Conservation (phyloP, 2,888 invertebrate genomes). For the Drosophila mimica region DNA sequence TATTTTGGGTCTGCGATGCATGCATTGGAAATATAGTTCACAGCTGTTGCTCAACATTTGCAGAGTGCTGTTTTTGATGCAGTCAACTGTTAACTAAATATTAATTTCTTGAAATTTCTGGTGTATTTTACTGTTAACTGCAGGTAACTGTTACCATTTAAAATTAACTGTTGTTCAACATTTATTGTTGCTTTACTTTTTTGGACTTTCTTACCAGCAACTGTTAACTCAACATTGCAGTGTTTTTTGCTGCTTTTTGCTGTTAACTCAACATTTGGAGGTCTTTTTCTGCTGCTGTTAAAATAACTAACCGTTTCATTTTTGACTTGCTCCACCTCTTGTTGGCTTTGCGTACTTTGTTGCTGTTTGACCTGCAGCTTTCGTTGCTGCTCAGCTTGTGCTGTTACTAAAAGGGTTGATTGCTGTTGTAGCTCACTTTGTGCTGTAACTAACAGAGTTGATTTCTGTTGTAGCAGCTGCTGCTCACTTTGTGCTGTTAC, state of each 20-base stretch:
- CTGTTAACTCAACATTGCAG: background rate
- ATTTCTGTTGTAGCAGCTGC: conserved; percentile 6
- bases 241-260: background rate
- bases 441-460: background rate
- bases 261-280: background rate
- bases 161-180: background rate
- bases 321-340: conserved; percentile 1
- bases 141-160: no score
- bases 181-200: background rate
- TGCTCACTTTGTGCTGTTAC: conserved; percentile 6
- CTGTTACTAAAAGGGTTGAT: background rate
- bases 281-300: background rate
- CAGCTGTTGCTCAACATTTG: background rate
- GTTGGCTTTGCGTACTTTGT: conserved; percentile 22
- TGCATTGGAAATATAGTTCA: background rate
- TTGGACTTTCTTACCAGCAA: background rate
- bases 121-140: background rate
- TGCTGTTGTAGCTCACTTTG: conserved; percentile 14
- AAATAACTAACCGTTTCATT: background rate
- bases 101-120: background rate
- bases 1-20: background rate
- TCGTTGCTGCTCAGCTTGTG: background rate
- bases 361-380: background rate
- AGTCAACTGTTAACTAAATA: background rate
- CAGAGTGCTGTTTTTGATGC: background rate